Base-by-base conservation (phyloP, 2,797 vertebrate genomes). In the Coreius guichenoti region DNA sequence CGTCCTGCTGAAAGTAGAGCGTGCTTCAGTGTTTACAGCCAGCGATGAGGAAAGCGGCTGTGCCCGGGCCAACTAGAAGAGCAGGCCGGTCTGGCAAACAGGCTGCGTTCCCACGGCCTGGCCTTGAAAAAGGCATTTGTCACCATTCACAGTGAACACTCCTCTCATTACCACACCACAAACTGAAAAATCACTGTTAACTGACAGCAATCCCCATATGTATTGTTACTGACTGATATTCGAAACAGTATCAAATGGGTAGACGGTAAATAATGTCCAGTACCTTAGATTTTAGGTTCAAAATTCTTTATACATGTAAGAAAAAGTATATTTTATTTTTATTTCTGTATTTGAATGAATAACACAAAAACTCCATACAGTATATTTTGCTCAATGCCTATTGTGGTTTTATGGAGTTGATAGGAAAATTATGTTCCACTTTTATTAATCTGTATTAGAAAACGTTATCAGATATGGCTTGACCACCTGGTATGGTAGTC, bases 71-170 rank as follows among this genome's bases (percentile, higher is more conserved):
- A 51, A 87, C 45, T 26, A 87, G 56, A 81, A 82, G 86, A 90
- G 82, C 36, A 79, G 63, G 83, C 86, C 79, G 54, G 81, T 69
- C 83, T 88, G 89, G 88, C 78, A 87, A 72, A 77, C 74, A 83
- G 86, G 69, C 78, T 23, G 29, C 3, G 74, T 88, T 89, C 89
- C 87, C 89, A 90, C 89, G 87, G 74, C 76, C 47, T 69, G 49
- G 81, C 51, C 45, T 81, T 80, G 75, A 56, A 85, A 73, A 86
- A 86, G 49, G 8, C 73, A 86, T 79, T 75, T 86, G 77, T 83
- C 58, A 85, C 58, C 58, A 81, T 67, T 76, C 75, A 80, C 80
- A 77, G 51, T 81, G 84, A 78, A 14, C n/a, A 56, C 49, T 79
- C 19, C 68, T 78, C 72, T 75, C 56, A 72, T 84, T 80, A 85